Evolutionary conservation across 2,888 invertebrate species (phyloP).

Genomic region (Spilarctia lutea): DNA sequence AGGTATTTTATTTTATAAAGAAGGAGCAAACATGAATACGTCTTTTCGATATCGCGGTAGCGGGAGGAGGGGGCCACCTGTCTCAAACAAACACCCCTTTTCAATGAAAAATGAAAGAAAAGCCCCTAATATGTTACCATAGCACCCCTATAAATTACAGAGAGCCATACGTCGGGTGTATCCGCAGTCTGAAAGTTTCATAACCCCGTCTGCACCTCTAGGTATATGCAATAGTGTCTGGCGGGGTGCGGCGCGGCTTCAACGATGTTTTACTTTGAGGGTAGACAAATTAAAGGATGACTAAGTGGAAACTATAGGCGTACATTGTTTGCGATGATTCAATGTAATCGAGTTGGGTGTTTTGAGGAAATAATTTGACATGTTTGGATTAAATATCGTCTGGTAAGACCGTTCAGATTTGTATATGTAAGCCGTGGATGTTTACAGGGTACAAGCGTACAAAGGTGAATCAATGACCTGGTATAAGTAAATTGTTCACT

Average conservation of each 20-base stretch:
- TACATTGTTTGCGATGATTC: slow-evolving; percentile 16
- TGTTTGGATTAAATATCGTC: background rate
- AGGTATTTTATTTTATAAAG: too few relatives aligned
- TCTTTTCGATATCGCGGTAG: too few relatives aligned
- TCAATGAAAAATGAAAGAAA: slow-evolving; percentile 33
- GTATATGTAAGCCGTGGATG: background rate
- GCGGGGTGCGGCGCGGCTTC: slow-evolving; percentile 53
- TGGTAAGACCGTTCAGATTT: background rate
- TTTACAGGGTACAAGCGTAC: background rate
- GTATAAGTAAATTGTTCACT: background rate
- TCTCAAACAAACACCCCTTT: slow-evolving; percentile 25
- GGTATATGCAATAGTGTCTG: slow-evolving; percentile 39
- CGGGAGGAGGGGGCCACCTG: too few relatives aligned
- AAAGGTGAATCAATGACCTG: slow-evolving; percentile 3
- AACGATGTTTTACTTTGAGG: slow-evolving; percentile 43
- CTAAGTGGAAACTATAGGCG: slow-evolving; percentile 34
- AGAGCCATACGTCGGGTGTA: slow-evolving; percentile 56
- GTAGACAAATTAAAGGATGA: slow-evolving; percentile 45
- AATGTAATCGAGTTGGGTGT: background rate
- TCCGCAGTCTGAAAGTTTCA: slow-evolving; percentile 72
- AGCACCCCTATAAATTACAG: slow-evolving; percentile 54
- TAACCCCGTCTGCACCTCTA: slow-evolving; percentile 62
- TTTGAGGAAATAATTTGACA: slow-evolving; percentile 1
- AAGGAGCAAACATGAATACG: too few relatives aligned
- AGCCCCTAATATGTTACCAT: slow-evolving; percentile 47